These are phyloP conservation scores for Struthidea cinerea DNA, from an alignment of 2,113 vertebrate genomes.

Conservation along the genomic window DNA sequence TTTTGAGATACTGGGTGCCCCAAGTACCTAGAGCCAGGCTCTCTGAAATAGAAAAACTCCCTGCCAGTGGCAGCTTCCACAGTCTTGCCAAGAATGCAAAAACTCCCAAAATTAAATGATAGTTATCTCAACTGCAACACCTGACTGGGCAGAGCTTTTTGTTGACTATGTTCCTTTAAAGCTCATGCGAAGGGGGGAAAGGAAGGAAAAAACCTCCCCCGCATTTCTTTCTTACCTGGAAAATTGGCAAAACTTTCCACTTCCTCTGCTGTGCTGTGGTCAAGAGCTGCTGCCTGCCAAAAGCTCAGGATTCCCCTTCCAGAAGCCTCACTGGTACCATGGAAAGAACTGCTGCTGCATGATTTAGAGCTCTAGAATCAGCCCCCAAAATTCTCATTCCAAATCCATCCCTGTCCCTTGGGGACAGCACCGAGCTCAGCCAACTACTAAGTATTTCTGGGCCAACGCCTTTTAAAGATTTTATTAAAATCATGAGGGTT, in stretches of 20 bases:
- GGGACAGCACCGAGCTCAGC: neutral
- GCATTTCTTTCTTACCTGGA: neutral
- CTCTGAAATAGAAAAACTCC: neutral
- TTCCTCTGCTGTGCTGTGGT: neutral
- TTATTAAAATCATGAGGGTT: neutral
- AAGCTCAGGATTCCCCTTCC: neutral
- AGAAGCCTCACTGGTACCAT: neutral
- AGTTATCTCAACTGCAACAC: neutral
- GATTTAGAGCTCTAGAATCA: neutral
- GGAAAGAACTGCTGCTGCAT: neutral
- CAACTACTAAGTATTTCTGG: neutral
- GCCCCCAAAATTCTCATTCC: neutral
- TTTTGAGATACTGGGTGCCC: neutral
- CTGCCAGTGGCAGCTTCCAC: neutral
- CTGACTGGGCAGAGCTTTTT: neutral
- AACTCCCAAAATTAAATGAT: neutral
- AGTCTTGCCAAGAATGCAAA: neutral
- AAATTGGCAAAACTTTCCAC: neutral
- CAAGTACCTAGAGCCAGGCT: neutral
- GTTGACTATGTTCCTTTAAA: neutral
- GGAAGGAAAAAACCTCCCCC: neutral
- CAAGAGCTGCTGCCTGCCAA: neutral
- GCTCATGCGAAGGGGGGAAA: neutral
- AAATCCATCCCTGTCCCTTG: neutral
- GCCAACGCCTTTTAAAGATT: neutral